A percentile compares a stretch with the other conserved stretches of the same genome.
Conservation (phyloP, 2,797 vertebrate species). For the Sebastes flavidus region DNA sequence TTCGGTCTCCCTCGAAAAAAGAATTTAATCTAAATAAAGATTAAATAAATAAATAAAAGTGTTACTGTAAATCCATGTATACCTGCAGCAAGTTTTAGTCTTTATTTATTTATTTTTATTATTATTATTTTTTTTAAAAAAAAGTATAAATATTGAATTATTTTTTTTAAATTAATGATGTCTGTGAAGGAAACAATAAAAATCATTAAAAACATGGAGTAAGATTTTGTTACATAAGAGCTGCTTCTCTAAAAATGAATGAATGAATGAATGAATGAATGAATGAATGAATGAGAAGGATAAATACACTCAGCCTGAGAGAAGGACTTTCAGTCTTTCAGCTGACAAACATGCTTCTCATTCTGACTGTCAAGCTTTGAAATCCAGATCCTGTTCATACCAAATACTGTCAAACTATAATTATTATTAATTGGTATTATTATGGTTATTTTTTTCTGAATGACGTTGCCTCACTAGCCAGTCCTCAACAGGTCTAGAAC, state of each 20-base stretch:
- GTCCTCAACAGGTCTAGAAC: neutral
- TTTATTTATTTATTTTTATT: too few species aligned
- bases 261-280: neutral
- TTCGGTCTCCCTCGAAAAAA: too few species aligned
- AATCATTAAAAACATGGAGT: conserved; percentile 12
- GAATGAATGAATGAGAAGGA: neutral
- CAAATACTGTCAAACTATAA: neutral
- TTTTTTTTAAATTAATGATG: too few species aligned
- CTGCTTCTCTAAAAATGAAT: neutral
- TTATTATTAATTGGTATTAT: neutral
- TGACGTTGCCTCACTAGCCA: neutral
- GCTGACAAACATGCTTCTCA: too few species aligned
- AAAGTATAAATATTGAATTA: too few species aligned
- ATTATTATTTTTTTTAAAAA: too few species aligned
- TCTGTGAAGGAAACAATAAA: too few species aligned
- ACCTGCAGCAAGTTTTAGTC: too few species aligned
- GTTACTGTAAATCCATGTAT: too few species aligned
- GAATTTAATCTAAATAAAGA: too few species aligned
- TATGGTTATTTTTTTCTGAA: neutral
- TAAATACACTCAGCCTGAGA: neutral
- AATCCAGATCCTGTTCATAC: neutral
- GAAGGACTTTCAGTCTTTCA: neutral
- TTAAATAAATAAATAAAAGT: too few species aligned
- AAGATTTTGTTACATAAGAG: conserved; percentile 18
- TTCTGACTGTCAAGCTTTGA: neutral